Percentiles rank a stretch among this genome's conserved stretches.
Evolutionary conservation across 1,140 invertebrate species (phyloP).

Genomic region (Nylanderia fulva): DNA sequence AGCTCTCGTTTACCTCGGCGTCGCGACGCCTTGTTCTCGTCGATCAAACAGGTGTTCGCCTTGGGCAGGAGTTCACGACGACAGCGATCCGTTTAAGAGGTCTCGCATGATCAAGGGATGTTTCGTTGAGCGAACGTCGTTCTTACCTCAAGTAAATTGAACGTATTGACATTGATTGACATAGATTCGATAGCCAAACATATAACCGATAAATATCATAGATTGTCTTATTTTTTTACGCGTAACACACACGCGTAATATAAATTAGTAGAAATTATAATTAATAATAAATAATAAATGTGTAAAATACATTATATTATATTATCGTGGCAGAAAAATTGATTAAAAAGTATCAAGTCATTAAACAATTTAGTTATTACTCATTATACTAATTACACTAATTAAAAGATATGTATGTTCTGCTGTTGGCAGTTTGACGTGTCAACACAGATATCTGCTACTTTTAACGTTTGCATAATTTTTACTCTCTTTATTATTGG

Average conservation of each 20-base stretch:
- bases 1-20: slow-evolving; percentile 77
- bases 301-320: too few relatives aligned
- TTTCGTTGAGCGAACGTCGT: background rate
- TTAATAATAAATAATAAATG: background rate
- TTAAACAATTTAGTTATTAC: background rate
- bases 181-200: background rate
- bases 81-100: slow-evolving; percentile 30
- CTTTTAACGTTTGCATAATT: background rate
- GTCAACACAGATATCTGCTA: background rate
- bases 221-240: too few relatives aligned
- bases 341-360: background rate
- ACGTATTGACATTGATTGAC: background rate
- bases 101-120: slow-evolving; percentile 11
- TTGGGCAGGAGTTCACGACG: slow-evolving; percentile 63
- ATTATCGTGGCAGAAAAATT: background rate
- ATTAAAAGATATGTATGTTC: background rate
- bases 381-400: slow-evolving; percentile 11
- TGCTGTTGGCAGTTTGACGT: background rate
- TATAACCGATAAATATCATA: background rate
- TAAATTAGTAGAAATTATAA: background rate
- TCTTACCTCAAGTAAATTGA: background rate
- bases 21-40: slow-evolving; percentile 38
- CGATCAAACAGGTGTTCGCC: slow-evolving; percentile 75
- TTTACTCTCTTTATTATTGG: background rate
- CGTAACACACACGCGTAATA: too few relatives aligned